Conservation (phyloP, 1,140 invertebrate species). For the Subanguina moxae region DNA sequence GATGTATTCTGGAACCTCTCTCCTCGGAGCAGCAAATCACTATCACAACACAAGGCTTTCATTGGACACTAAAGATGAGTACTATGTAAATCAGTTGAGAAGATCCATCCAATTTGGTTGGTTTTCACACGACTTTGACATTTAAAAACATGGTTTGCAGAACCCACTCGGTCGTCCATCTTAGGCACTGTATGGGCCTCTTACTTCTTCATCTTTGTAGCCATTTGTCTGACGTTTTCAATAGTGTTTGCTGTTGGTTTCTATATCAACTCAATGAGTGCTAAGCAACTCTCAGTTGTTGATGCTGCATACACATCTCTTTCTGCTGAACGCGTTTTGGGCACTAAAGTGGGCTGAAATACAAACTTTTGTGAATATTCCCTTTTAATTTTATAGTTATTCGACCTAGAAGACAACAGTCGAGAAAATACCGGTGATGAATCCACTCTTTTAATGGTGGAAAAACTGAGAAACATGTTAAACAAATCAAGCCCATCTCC, state of each 20-base stretch:
- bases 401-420: no score
- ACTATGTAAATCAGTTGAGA: neutral
- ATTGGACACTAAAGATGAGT: conserved; percentile 12
- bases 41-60: neutral
- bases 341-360: neutral
- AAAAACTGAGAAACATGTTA: no score
- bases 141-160: neutral
- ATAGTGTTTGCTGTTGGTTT: conserved; percentile 34
- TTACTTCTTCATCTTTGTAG: conserved; percentile 30
- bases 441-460: no score
- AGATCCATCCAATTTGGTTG: neutral
- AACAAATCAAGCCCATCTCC: no score
- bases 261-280: conserved; percentile 27
- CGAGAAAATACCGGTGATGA: no score
- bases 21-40: neutral
- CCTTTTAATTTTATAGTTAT: no score
- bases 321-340: neutral
- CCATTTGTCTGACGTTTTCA: conserved; percentile 31
- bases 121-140: no score
- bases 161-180: neutral
- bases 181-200: conserved; percentile 25
- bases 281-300: neutral
- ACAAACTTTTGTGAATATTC: no score
- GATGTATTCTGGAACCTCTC: neutral
- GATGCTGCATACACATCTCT: neutral